Base-by-base conservation (phyloP, 2,888 invertebrate genomes). In the Hydraecia micacea region DNA sequence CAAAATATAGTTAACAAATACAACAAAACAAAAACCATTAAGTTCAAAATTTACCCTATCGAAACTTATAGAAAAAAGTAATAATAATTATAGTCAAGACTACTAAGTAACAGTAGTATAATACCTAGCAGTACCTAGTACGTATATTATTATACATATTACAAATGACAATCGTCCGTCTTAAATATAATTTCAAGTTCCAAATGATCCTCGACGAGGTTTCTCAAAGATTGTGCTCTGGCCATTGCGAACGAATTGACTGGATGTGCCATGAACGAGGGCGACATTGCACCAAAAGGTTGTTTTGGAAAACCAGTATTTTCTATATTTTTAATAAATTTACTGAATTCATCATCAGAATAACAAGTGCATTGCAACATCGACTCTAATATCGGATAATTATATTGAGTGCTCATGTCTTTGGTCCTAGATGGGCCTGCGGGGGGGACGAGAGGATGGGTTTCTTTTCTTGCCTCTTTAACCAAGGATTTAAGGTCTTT, bases 141-240 rank as follows among this genome's bases (percentile, higher is more conserved):
- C 6, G 1, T 55, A 52, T 55, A 55, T 25, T 58, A 11, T 32
- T 21, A 55, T 21, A 52, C 36, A 25, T 62, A 69, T 55, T 71
- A 3, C 46, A 63, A 80, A 71, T 55, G 18, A 71, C 80, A 78
- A 55, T 36, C 71, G 15, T 32, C 52, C 13, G 55, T 70, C 80
- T 32, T 28, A 81, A 96, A 96, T 87, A 96, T 90, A 84, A 94
- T 92, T 83, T 93, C 85, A 52, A 96, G 85, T 63, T 93, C 90
- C 0, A 95, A 92, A 2, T 92, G 83, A 2, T 88, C 86, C 0
- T 92, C 80, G 3, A 96, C 58, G 42, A 95, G 78, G 67, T 90
- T 88, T 79, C 91, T 91, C 68, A 96, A 86, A 7, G 94, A 93
- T 52, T 81, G 81, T 1, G 93, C 95, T 77, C 94, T 88, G 0